Conservation (phyloP, 92 coral and sea anemone genomes). For the Parazoanthus darwini region DNA sequence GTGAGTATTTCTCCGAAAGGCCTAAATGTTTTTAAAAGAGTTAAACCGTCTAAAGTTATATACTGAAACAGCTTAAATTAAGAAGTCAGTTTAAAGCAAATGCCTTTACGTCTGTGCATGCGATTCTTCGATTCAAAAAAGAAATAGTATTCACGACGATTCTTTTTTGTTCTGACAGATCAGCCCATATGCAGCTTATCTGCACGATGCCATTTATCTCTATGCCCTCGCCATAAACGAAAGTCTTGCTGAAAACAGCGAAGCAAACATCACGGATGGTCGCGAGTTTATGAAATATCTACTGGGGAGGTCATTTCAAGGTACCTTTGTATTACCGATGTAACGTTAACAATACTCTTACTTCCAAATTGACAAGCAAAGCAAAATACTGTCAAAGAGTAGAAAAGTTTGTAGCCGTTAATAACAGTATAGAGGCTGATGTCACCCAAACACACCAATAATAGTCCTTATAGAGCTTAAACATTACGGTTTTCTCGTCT, state of each 20-base stretch:
- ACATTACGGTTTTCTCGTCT: neutral
- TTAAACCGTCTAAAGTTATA: too few species aligned
- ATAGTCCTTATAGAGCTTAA: too few species aligned
- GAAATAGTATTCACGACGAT: neutral
- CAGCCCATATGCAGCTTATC: constrained; percentile 53
- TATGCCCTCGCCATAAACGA: constrained; percentile 70
- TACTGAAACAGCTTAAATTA: too few species aligned
- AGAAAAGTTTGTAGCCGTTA: too few species aligned
- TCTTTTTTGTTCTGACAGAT: constrained; percentile 42
- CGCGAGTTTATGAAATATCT: constrained; percentile 45
- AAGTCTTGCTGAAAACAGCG: constrained; percentile 35
- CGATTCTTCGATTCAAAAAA: too few species aligned
- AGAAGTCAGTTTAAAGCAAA: too few species aligned
- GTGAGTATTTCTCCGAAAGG: too few species aligned
- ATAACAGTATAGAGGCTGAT: too few species aligned
- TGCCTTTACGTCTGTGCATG: too few species aligned
- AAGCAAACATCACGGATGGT: constrained; percentile 40
- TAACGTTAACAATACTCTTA: neutral
- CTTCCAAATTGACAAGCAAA: neutral
- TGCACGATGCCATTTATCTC: constrained; percentile 73
- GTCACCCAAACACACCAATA: too few species aligned
- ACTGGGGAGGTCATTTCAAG: constrained; percentile 54
- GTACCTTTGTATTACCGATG: constrained; percentile 34
- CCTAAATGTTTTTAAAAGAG: too few species aligned
- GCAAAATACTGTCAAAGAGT: too few species aligned